Base-by-base conservation (phyloP, 2,797 vertebrate species). In the Basileuterus tristriatus region DNA sequence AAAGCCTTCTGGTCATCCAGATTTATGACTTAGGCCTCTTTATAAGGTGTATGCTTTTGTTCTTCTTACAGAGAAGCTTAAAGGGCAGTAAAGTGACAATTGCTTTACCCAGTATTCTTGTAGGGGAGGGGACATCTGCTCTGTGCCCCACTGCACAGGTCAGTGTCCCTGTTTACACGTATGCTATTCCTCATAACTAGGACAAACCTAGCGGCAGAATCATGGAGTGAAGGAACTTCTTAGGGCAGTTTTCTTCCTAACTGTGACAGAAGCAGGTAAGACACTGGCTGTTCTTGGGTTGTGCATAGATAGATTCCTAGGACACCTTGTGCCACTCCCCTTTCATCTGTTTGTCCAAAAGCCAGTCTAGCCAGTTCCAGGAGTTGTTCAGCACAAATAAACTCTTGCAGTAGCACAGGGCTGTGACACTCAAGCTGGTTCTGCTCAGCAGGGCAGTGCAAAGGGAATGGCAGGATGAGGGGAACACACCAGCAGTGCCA, bases 281-380 rank as follows among this genome's bases (percentile, higher is more conserved):
- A 39, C 15, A 16, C 14, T 49, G 15, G 8, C 22, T 83, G n/a
- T 53, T 87, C 13, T 59, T 81, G 26, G 43, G 9, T 39, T 87
- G 12, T 34, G 32, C 2, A 13, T 39, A 20, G 56, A 3, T 53
- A 39, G 43, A 58, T 78, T 87, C 64, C 50, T 83, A 21, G 72
- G 85, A 78, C 55, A 47, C 58, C 24, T 83, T 65, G 36, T 9
- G 8, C 79, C 89, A 18, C 87, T 93, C 91, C 91, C 7, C 59
- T 63, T 87, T 39, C 68, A 34, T 82, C 71, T 93, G 12, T 96
- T 94, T 93, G 46, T 86, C 69, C 39, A 83, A 71, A 90, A 96
- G 63, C 94, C 67, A 67, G 96, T 95, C 80, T 43, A 70, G 68
- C 95, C 60, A 80, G 88, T 93, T 96, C 87, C 59, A 60, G 71